These are phyloP conservation scores for Pyrrhosoma nymphula DNA, from an alignment of 2,888 invertebrate genomes.

Conservation along the genomic window DNA sequence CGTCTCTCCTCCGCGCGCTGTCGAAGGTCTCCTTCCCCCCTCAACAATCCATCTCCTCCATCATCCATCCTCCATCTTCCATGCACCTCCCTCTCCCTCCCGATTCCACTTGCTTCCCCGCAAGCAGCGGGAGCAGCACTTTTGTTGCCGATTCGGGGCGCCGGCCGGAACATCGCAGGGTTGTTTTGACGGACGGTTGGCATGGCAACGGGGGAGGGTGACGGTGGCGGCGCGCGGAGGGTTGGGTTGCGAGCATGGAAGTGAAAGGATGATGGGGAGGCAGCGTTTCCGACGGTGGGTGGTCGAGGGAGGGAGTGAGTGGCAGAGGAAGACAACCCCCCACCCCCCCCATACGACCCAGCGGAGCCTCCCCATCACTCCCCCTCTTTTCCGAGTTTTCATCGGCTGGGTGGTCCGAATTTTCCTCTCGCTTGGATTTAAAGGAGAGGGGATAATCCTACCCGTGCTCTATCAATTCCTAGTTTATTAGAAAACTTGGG, in stretches of 20 bases:
- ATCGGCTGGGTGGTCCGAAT: constrained; percentile 27
- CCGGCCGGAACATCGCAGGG: background rate
- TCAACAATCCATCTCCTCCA: too few species aligned
- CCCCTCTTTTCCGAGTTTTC: background rate
- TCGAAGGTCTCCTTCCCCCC: too few species aligned
- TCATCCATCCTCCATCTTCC: too few species aligned
- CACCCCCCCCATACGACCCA: background rate
- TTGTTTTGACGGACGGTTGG: constrained; percentile 49
- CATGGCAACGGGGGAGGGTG: constrained; percentile 21
- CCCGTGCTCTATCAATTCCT: background rate
- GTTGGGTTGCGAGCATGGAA: background rate
- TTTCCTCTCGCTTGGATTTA: background rate
- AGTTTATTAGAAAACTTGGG: too few species aligned
- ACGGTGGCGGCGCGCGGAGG: background rate
- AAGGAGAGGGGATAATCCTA: background rate
- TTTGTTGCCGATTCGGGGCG: constrained; percentile 3
- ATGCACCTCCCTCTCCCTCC: background rate
- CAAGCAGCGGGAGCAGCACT: background rate
- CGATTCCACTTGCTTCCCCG: background rate
- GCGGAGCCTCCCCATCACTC: background rate
- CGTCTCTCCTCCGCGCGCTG: too few species aligned
- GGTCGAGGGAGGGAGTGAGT: background rate
- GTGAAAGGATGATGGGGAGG: background rate
- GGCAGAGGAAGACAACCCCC: background rate
- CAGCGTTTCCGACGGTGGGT: constrained; percentile 8